Percentiles rank a stretch among this genome's conserved stretches.
phyloP scores from a whole-genome alignment of 2,797 vertebrate species.

The Aratinga solstitialis region DNA sequence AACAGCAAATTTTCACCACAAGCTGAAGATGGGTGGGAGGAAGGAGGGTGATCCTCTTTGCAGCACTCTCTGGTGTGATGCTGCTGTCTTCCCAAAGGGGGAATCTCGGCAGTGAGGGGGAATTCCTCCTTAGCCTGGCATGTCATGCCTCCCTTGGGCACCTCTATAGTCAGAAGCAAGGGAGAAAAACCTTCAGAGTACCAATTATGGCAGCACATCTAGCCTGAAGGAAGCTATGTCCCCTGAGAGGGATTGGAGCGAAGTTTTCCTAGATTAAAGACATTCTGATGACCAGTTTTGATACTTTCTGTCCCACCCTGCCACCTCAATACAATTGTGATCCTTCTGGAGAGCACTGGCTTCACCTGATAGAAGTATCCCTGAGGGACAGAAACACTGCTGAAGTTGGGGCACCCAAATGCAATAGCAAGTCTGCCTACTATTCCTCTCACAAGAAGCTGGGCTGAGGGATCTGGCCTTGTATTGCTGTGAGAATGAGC shows the following conservation, averaged over 20 bases:
- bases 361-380: not conserved
- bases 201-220: not conserved
- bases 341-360: not conserved
- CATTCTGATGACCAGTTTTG: not conserved
- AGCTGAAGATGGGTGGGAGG: not conserved
- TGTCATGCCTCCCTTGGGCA: fast-evolving
- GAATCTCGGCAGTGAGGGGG: fast-evolving
- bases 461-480: not conserved
- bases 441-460: not conserved
- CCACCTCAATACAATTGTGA: not conserved
- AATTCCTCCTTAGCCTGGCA: not conserved
- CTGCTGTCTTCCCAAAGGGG: not conserved
- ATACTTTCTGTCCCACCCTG: not conserved
- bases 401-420: not conserved
- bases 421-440: fast-evolving
- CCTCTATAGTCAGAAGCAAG: not conserved
- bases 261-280: not conserved
- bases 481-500: not conserved
- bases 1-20: not conserved
- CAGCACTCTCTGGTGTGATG: not conserved
- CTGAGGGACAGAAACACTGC: not conserved
- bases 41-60: not conserved
- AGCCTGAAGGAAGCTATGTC: not conserved
- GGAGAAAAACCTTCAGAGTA: not conserved
- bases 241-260: not conserved